Evolutionary conservation across 1,140 invertebrate species (phyloP).

Genomic region (Parapsyche elsis): DNA sequence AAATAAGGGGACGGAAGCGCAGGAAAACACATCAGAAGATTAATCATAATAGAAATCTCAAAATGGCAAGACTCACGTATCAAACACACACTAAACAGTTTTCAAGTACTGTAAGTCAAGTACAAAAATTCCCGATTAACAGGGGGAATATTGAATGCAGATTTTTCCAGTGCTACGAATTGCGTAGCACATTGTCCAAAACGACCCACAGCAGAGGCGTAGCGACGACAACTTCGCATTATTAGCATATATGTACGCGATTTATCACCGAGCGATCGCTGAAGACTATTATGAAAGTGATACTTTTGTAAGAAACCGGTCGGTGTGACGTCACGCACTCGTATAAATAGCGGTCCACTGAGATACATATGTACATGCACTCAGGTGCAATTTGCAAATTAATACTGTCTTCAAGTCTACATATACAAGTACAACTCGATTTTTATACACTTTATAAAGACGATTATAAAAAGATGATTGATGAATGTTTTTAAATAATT

Average conservation of each 20-base stretch:
- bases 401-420: not conserved
- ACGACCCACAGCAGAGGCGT: not conserved
- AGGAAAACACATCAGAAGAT: not conserved
- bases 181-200: too few species aligned
- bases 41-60: not conserved
- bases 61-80: not conserved
- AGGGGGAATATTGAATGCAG: too few species aligned
- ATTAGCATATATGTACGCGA: not conserved
- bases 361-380: not conserved
- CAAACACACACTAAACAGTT: too few species aligned
- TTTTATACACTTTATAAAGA: not conserved
- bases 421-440: not conserved
- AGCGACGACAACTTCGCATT: not conserved
- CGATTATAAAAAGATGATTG: too few species aligned
- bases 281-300: not conserved
- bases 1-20: not conserved
- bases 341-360: not conserved
- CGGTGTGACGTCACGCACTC: not conserved
- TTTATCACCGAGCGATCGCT: not conserved
- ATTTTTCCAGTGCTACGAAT: too few species aligned
- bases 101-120: too few species aligned
- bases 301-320: not conserved
- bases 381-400: constrained; percentile 6
- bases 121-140: too few species aligned
- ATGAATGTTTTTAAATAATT: too few species aligned